Evolutionary conservation across 2,888 invertebrate species (phyloP).

Genomic region (Slavum lentiscoides): DNA sequence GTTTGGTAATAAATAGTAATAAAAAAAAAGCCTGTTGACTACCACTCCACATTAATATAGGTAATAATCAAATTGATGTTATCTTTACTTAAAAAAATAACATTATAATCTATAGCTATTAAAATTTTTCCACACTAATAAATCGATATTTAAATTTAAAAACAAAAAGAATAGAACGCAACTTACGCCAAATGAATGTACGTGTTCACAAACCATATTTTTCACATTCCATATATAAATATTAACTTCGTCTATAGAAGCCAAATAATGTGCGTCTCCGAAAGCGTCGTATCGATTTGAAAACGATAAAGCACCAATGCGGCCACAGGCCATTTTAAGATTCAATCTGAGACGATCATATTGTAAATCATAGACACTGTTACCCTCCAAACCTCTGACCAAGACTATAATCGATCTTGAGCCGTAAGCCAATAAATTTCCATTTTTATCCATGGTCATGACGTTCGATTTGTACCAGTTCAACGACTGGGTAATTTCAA

Average conservation of each 20-base stretch:
- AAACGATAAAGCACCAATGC: slow-evolving; percentile 43
- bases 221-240: slow-evolving; percentile 49
- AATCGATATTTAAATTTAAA: neutral
- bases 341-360: slow-evolving; percentile 40
- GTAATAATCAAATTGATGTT: too few species aligned
- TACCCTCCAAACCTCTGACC: slow-evolving; percentile 50
- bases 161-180: neutral
- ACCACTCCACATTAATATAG: too few species aligned
- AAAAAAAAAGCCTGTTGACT: too few species aligned
- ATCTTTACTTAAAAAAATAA: too few species aligned
- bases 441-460: slow-evolving; percentile 45
- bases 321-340: slow-evolving; percentile 36
- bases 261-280: slow-evolving; percentile 34
- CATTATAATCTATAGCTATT: too few species aligned
- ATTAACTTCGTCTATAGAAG: slow-evolving; percentile 46
- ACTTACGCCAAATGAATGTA: slow-evolving; percentile 50
- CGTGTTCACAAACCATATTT: slow-evolving; percentile 28
- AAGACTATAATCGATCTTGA: slow-evolving; percentile 54
- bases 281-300: slow-evolving; percentile 16
- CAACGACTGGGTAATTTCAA: slow-evolving; percentile 53
- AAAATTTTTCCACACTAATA: too few species aligned
- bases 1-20: too few species aligned
- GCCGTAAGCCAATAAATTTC: slow-evolving; percentile 53
- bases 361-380: slow-evolving; percentile 50
- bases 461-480: slow-evolving; percentile 55